phyloP scores from a whole-genome alignment of 2,888 invertebrate species.

The Drosophila histrio region DNA sequence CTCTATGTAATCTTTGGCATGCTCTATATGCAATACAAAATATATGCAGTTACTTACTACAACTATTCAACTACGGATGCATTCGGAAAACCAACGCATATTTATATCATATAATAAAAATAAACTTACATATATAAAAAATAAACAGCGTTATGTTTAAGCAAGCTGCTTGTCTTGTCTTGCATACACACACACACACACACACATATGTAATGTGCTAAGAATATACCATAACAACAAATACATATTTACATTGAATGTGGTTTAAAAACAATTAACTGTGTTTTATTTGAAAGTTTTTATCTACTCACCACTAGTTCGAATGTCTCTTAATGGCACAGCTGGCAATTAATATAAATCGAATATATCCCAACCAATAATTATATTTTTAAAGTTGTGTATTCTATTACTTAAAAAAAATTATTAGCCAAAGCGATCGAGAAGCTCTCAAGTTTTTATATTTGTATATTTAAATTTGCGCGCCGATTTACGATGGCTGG shows the following conservation, averaged over 20 bases:
- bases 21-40: slow-evolving; percentile 40
- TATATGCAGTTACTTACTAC: slow-evolving; percentile 48
- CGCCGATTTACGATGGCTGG: background rate
- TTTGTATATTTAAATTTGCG: background rate
- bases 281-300: slow-evolving; percentile 50
- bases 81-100: slow-evolving; percentile 60
- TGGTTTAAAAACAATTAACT: slow-evolving; percentile 59
- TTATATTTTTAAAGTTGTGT: too few species aligned
- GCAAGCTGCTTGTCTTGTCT: slow-evolving; percentile 58
- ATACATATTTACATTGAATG: slow-evolving; percentile 80
- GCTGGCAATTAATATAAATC: too few species aligned
- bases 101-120: slow-evolving; percentile 52
- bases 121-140: slow-evolving; percentile 54
- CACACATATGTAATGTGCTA: slow-evolving; percentile 45
- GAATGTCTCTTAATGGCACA: too few species aligned
- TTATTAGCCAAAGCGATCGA: too few species aligned
- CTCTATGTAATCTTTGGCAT: slow-evolving; percentile 45
- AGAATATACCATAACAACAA: slow-evolving; percentile 72
- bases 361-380: too few species aligned
- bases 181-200: slow-evolving; percentile 8
- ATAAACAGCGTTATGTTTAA: slow-evolving; percentile 70
- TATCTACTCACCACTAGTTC: too few species aligned
- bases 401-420: too few species aligned
- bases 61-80: slow-evolving; percentile 54
- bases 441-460: too few species aligned